These are phyloP conservation scores for Varanus komodoensis DNA, from an alignment of 2,113 vertebrate species.

Conservation along the genomic window DNA sequence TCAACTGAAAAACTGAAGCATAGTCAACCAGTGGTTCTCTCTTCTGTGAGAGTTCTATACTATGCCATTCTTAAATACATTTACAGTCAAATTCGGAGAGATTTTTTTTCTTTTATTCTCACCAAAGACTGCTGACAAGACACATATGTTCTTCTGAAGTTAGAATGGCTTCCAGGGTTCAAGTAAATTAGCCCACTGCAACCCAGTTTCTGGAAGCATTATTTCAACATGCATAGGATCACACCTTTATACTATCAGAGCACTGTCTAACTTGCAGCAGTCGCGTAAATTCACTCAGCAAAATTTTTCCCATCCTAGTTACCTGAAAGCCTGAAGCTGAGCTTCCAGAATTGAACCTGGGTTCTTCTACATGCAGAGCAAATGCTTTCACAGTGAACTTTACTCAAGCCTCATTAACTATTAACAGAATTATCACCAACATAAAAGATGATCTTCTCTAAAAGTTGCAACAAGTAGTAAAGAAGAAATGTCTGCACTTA, in stretches of 20 bases:
- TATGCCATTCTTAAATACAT: neutral
- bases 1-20: accelerated
- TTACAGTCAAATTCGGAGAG: neutral
- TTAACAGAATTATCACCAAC: neutral
- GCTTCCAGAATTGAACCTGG: neutral
- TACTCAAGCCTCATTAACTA: neutral
- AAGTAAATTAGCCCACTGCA: neutral
- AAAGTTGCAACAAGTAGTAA: neutral
- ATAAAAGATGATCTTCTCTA: neutral
- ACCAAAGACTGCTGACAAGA: neutral
- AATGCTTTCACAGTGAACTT: neutral
- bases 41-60: neutral
- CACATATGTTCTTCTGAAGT: neutral
- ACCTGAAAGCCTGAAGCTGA: neutral
- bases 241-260: neutral
- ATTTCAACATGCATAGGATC: neutral
- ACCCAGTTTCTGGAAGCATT: neutral
- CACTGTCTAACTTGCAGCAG: neutral
- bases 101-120: neutral
- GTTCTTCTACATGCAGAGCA: neutral
- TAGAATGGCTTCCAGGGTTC: neutral
- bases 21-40: neutral
- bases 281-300: neutral
- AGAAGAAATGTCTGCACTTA: neutral
- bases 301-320: neutral